A percentile compares a stretch with the other conserved stretches of the same genome.
phyloP scores from a whole-genome alignment of 2,797 vertebrate species.

The Galaxias olidus region DNA sequence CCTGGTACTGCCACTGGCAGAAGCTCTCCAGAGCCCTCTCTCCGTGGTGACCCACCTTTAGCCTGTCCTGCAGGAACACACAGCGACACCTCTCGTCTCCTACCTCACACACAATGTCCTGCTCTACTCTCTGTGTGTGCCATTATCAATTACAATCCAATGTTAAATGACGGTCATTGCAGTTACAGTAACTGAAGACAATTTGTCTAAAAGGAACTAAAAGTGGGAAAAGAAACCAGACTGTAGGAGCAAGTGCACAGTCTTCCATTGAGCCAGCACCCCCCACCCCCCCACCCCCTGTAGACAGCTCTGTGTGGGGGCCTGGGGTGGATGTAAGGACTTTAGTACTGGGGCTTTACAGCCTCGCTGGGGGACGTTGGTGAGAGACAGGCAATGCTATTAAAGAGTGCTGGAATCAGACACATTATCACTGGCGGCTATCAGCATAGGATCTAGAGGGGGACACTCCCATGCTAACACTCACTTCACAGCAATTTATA shows the following conservation, averaged over 20 bases:
- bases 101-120: too few relatives aligned
- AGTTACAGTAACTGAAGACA: too few relatives aligned
- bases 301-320: background rate
- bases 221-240: too few relatives aligned
- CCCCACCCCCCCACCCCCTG: background rate
- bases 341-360: slow-evolving; percentile 6
- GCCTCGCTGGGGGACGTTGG: slow-evolving; percentile 5
- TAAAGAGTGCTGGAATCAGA: slow-evolving; percentile 1
- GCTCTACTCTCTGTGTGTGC: too few relatives aligned
- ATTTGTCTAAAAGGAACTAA: background rate
- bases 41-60: slow-evolving; percentile 92
- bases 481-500: slow-evolving; percentile 24
- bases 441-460: slow-evolving; percentile 1
- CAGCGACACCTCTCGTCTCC: background rate
- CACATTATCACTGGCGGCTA: slow-evolving; percentile 11
- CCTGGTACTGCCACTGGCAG: slow-evolving; percentile 95
- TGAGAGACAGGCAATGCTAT: slow-evolving; percentile 7
- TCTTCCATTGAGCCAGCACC: too few relatives aligned
- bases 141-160: too few relatives aligned
- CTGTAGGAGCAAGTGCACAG: too few relatives aligned
- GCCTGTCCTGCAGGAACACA: slow-evolving; percentile 72
- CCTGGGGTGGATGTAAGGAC: background rate
- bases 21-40: slow-evolving; percentile 94
- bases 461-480: background rate
- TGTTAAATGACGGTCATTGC: too few relatives aligned